Evolutionary conservation across 2,797 vertebrate species (phyloP), one percentile per base, ranked within the genome.

Genomic region (Gymnocypris eckloni): DNA sequence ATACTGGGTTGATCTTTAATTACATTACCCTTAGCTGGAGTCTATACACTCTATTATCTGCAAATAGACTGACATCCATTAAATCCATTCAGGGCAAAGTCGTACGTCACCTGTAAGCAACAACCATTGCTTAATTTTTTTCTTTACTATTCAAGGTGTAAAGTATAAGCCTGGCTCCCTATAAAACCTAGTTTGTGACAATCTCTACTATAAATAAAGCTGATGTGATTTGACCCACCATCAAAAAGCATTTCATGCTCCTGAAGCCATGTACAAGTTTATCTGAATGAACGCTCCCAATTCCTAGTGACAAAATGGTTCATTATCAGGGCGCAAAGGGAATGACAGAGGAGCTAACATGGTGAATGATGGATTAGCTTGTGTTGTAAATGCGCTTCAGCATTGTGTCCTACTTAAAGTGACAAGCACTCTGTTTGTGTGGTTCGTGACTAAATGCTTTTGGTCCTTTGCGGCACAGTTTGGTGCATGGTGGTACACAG

Each of bases 191-290:
- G 88, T 69, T 64, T 79, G 15, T 77, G 48, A 28, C 88, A 64
- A 45, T 25, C 82, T 81, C 69, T n/a, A 37, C 73, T 82, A 87
- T 66, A 43, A 61, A 54, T 50, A 43, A 83, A 83, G 6, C 43
- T 70, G 11, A 69, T 81, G 22, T 3, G 59, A 78, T 84, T 69
- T 88, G n/a, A 59, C 70, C 82, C 82, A 59, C 48, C 86, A 86
- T 92, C 89, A 89, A 90, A 93, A 90, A 83, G 87, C 80, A 89
- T 93, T 93, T 93, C 90, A 92, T 92, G 89, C 86, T 86, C 75
- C 78, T 86, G 86, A 84, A 93, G 90, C 90, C 86, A 88, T 79
- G 84, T 85, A 52, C 81, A 84, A 88, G 89, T 86, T 89, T 92
- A 92, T 93, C 88, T 91, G 90, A 93, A 87, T 90, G 90, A 88